Conservation (phyloP, 2,113 vertebrate species). For the Bos indicus region DNA sequence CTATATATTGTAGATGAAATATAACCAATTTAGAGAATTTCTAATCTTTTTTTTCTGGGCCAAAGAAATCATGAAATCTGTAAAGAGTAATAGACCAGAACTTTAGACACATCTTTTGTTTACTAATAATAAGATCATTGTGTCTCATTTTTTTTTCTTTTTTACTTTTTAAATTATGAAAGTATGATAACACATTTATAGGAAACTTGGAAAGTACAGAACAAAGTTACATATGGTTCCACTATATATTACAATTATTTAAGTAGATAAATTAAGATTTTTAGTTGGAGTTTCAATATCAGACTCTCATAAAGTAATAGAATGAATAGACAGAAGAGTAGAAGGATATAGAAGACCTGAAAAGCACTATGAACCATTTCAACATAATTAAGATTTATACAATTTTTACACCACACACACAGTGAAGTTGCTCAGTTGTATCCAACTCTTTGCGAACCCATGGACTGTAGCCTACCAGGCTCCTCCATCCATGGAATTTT, state of each 20-base stretch:
- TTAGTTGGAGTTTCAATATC: neutral
- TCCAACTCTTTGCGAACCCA: neutral
- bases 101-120: neutral
- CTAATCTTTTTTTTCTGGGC: neutral
- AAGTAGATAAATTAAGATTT: neutral
- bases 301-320: neutral
- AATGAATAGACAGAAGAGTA: neutral
- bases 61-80: neutral
- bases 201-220: neutral
- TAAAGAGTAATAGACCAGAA: neutral
- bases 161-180: neutral
- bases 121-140: neutral
- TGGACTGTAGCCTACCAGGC: neutral
- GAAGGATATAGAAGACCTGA: neutral
- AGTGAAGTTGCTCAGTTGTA: neutral
- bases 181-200: neutral
- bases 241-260: neutral
- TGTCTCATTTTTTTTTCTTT: neutral
- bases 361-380: neutral
- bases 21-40: neutral
- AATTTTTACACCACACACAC: neutral
- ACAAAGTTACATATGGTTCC: neutral
- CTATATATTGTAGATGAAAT: neutral
- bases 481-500: neutral
- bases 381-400: neutral